Conservation (phyloP, 2,888 invertebrate genomes). For the Dilophus febrilis region DNA sequence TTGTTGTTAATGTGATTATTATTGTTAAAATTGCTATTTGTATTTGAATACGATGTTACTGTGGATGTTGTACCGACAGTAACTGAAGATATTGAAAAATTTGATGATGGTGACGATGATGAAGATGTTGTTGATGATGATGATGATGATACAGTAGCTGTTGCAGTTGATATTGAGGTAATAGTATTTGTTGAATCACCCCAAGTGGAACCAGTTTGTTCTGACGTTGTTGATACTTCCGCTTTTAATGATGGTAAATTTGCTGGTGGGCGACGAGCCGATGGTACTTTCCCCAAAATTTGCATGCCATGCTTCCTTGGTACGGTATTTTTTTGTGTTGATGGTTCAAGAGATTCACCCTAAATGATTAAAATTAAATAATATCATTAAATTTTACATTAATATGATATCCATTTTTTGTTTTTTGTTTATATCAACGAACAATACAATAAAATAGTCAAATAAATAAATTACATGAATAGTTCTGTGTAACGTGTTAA, state of each 20-base stretch:
- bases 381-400: no score
- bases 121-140: slow-evolving; percentile 15
- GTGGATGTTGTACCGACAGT: slow-evolving; percentile 15
- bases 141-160: slow-evolving; percentile 19
- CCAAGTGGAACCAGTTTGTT: slow-evolving; percentile 10
- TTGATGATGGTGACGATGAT: slow-evolving; percentile 18
- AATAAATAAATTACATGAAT: slow-evolving; percentile 47
- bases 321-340: slow-evolving; percentile 74
- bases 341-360: slow-evolving; percentile 78
- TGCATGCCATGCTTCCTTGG: slow-evolving; percentile 99
- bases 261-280: slow-evolving; percentile 94
- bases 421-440: no score
- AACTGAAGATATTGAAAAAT: slow-evolving; percentile 13
- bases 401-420: no score
- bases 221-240: slow-evolving; percentile 42
- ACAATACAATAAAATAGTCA: slow-evolving; percentile 7
- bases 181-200: slow-evolving; percentile 13
- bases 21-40: slow-evolving; percentile 14
- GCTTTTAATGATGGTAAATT: slow-evolving; percentile 98
- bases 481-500: slow-evolving; percentile 89
- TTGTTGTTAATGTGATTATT: slow-evolving; percentile 7
- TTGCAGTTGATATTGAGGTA: slow-evolving; percentile 17
- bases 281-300: slow-evolving; percentile 97
- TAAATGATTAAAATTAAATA: slow-evolving; percentile 23
- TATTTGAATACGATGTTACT: slow-evolving; percentile 16